Conservation (phyloP, 2,113 vertebrate species). For the Gobiocypris rarus region DNA sequence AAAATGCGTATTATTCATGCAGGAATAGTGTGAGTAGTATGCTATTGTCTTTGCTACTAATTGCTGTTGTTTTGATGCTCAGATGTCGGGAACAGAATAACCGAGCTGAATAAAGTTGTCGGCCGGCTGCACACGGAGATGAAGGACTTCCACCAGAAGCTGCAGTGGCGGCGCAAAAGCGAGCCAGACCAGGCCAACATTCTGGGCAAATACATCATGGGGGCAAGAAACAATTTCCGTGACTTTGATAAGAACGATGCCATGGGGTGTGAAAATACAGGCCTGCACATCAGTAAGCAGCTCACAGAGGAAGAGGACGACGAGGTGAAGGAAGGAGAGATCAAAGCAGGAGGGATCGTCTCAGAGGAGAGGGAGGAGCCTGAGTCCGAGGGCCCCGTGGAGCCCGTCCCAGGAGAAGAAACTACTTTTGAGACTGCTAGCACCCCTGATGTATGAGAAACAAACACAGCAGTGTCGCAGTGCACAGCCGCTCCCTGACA, state of each 20-base stretch:
- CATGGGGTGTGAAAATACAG: constrained; percentile 44
- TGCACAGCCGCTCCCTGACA: no score
- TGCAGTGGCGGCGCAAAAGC: constrained; percentile 18
- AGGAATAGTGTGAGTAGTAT: background rate
- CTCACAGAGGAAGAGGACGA: background rate
- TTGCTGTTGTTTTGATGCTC: background rate
- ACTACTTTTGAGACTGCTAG: constrained; percentile 1
- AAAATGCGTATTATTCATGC: background rate
- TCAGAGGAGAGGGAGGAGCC: constrained; percentile 3
- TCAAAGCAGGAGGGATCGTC: background rate
- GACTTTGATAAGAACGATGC: constrained; percentile 65
- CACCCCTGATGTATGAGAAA: background rate
- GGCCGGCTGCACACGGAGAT: constrained; percentile 77
- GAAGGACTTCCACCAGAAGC: constrained; percentile 67
- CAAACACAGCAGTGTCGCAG: background rate
- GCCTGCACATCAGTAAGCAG: constrained; percentile 45
- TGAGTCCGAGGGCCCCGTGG: background rate
- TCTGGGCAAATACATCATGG: constrained; percentile 80
- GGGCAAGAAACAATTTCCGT: constrained; percentile 83
- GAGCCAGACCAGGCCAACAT: constrained; percentile 65
- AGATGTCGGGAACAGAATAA: constrained; percentile 86
- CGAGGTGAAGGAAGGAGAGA: constrained; percentile 6
- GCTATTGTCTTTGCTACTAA: background rate
- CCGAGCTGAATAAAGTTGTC: constrained; percentile 81
- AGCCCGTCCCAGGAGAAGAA: background rate